These are phyloP conservation scores for Heliconius congener DNA, from an alignment of 1,140 invertebrate species.

Conservation along the genomic window DNA sequence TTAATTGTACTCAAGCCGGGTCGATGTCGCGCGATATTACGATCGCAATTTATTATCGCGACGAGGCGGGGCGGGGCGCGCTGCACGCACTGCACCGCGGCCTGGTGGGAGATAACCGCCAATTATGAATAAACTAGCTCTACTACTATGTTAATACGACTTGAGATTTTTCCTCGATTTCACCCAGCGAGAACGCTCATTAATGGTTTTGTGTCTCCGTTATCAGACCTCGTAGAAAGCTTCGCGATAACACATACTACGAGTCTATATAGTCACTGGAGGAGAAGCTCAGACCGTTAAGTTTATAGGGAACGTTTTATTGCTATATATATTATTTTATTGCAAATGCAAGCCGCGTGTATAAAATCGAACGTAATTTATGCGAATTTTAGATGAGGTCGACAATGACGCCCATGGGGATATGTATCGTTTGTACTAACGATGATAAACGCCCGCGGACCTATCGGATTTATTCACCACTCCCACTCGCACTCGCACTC, in stretches of 20 bases:
- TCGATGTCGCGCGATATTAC: constrained; percentile 67
- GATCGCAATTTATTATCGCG: constrained; percentile 64
- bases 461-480: constrained; percentile 40
- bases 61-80: constrained; percentile 47
- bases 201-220: constrained; percentile 73
- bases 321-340: constrained; percentile 35
- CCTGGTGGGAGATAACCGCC: constrained; percentile 61
- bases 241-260: constrained; percentile 53
- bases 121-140: constrained; percentile 79
- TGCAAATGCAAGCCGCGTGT: constrained; percentile 25
- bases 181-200: constrained; percentile 70
- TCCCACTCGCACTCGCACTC: constrained; percentile 23
- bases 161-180: constrained; percentile 79
- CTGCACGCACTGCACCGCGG: constrained; percentile 54
- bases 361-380: constrained; percentile 34
- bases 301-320: constrained; percentile 33
- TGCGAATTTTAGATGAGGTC: constrained; percentile 30
- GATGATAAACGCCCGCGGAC: constrained; percentile 46
- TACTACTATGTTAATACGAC: constrained; percentile 77
- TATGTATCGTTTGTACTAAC: constrained; percentile 40
- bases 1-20: constrained; percentile 68
- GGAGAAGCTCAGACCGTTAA: constrained; percentile 31
- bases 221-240: constrained; percentile 67
- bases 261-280: constrained; percentile 8
- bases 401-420: constrained; percentile 36